These are phyloP conservation scores for Syrista parreyssii DNA, from an alignment of 2,888 invertebrate species.

Conservation along the genomic window DNA sequence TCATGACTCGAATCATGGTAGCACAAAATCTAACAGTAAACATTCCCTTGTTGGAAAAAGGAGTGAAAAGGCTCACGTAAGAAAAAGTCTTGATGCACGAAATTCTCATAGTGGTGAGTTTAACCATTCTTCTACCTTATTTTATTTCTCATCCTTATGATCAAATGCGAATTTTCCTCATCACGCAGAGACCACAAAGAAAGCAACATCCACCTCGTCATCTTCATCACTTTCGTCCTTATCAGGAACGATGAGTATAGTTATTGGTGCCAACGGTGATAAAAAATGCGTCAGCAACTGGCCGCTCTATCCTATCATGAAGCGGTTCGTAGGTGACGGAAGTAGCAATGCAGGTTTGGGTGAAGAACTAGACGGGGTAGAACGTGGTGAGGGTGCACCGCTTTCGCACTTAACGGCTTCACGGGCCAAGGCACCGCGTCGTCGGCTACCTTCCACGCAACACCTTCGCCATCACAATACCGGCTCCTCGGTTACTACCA, in stretches of 20 bases:
- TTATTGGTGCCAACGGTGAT: slow-evolving; percentile 35
- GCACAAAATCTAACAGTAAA: slow-evolving; percentile 39
- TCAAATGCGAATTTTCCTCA: background rate
- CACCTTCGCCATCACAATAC: slow-evolving; percentile 49
- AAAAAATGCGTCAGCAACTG: slow-evolving; percentile 50
- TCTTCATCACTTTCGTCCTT: background rate
- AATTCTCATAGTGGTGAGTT: slow-evolving; percentile 45
- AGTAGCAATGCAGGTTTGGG: slow-evolving; percentile 45
- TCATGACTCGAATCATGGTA: slow-evolving; percentile 41
- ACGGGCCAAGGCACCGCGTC: slow-evolving; percentile 74
- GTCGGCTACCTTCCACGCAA: slow-evolving; percentile 72
- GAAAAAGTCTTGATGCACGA: slow-evolving; percentile 56
- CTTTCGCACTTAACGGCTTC: slow-evolving; percentile 68
- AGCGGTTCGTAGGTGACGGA: slow-evolving; percentile 50
- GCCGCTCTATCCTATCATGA: slow-evolving; percentile 51
- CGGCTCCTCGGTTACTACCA: slow-evolving; percentile 33
- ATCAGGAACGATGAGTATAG: slow-evolving; percentile 25
- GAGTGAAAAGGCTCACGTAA: slow-evolving; percentile 54
- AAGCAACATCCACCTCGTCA: slow-evolving; percentile 36
- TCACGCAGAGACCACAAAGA: slow-evolving; percentile 31
- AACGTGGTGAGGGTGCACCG: slow-evolving; percentile 64
- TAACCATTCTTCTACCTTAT: background rate
- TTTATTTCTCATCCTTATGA: background rate
- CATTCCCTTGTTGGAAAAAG: slow-evolving; percentile 46
- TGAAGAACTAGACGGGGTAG: slow-evolving; percentile 67